phyloP scores from a whole-genome alignment of 2,113 vertebrate genomes.

The Callocephalon fimbriatum region DNA sequence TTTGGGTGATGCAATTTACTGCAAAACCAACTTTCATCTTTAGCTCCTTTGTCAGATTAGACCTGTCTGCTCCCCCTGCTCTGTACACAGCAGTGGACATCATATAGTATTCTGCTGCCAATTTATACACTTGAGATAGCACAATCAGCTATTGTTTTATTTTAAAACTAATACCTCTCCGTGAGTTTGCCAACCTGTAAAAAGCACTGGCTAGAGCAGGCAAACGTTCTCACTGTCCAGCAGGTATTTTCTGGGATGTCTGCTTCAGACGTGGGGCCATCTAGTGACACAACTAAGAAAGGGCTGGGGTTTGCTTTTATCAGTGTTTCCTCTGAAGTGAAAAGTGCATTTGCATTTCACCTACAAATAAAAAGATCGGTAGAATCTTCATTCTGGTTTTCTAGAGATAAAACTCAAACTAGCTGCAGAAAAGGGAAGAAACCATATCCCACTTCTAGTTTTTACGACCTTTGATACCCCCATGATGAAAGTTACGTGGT shows the following conservation, averaged over 20 bases:
- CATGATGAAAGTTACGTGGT: not conserved
- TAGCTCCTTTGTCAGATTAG: too few relatives aligned
- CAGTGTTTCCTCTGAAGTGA: not conserved
- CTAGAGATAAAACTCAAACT: not conserved
- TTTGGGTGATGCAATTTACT: not conserved
- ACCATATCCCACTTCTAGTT: not conserved
- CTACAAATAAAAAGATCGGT: not conserved
- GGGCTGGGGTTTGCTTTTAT: not conserved
- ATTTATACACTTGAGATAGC: not conserved
- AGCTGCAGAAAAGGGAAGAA: not conserved
- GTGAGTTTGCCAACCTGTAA: not conserved
- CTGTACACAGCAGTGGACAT: rapidly evolving
- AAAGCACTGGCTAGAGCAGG: not conserved
- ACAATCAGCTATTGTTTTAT: not conserved
- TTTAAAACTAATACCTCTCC: not conserved
- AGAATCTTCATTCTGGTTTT: not conserved
- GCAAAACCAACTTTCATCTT: not conserved
- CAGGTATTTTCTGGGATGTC: not conserved
- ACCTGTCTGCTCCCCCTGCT: not conserved
- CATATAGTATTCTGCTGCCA: not conserved
- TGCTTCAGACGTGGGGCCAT: constrained; percentile 61
- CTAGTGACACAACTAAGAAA: constrained; percentile 55
- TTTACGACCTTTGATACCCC: not conserved
- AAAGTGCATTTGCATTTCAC: not conserved
- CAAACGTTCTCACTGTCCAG: rapidly evolving